Percentiles rank a stretch among this genome's conserved stretches.
phyloP scores from a whole-genome alignment of 2,797 vertebrate genomes.

The Microctenopoma lineatum region DNA sequence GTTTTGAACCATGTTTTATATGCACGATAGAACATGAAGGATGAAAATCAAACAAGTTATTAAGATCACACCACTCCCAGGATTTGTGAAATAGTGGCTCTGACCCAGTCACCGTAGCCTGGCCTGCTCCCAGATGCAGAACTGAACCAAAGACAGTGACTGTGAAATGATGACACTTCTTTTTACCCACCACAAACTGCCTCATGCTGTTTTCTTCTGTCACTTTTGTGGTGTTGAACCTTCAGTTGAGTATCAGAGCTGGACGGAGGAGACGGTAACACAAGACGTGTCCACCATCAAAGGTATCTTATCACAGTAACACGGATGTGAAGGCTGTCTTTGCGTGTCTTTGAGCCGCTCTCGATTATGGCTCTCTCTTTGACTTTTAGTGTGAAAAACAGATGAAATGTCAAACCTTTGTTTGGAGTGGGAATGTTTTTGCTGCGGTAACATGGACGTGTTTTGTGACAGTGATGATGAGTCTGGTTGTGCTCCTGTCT shows the following conservation, averaged over 20 bases:
- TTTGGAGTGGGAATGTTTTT: no score
- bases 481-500: slow-evolving; percentile 7
- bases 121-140: no score
- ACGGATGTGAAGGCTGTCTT: background rate
- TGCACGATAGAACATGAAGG: no score
- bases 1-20: no score
- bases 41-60: no score
- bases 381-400: background rate
- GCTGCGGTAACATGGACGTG: background rate
- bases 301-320: slow-evolving; percentile 69
- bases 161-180: slow-evolving; percentile 21
- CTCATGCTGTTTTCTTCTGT: slow-evolving; percentile 52
- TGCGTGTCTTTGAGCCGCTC: slow-evolving; percentile 25
- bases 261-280: slow-evolving; percentile 75
- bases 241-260: slow-evolving; percentile 77
- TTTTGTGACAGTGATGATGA: background rate
- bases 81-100: no score
- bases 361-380: slow-evolving; percentile 20
- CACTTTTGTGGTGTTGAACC: slow-evolving; percentile 55
- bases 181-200: background rate
- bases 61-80: no score
- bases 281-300: slow-evolving; percentile 65
- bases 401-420: no score
- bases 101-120: no score
- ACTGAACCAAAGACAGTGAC: background rate